Base-by-base conservation (phyloP, 2,113 vertebrate species). In the Mesitornis unicolor region DNA sequence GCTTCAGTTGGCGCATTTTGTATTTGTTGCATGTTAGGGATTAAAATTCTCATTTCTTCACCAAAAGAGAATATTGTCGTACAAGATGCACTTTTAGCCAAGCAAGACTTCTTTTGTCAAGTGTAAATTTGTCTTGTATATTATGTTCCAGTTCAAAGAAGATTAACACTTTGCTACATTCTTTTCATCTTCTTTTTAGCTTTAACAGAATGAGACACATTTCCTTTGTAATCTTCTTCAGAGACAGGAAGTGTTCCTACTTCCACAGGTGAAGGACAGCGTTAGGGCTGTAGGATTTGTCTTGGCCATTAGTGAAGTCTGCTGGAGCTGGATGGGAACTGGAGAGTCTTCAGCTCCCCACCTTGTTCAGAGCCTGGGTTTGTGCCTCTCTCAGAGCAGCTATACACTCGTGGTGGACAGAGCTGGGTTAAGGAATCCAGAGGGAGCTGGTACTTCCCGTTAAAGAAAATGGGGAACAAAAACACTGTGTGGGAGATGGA, bases 31-130 rank as follows among this genome's bases (percentile, higher is more conserved):
- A 51, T 94, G 96, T 93, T 81, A 89, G 82, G 93, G 94, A 95
- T 91, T 96, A 93, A 96, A 93, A 91, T 84, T 83, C 60, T 86
- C 74, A 7, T 92, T 95, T 96, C 67, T 96, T 95, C 71, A 57
- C 80, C 76, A 69, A 80, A 90, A 73, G 48, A 63, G 65, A 73
- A 65, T 68, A 79, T 65, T 89, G 77, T 80, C 29, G 0, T 69
- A 76, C 47, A 40, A 84, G 33, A 75, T 70, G 35, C 48, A n/a
- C 56, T 84, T 84, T 25, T 36, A 92, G 90, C 76, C 83, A 81
- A 75, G 59, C 0, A 18, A 84, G 43, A 45, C 48, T 74, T 91
- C 86, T 86, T 90, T 81, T 13, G 71, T 80, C 60, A 53, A 90
- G 73, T 87, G 77, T 92, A 90, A 95, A 90, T 88, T 95, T 95